Evolutionary conservation across 2,888 invertebrate genomes (phyloP).

Genomic region (Drosophila limbata): DNA sequence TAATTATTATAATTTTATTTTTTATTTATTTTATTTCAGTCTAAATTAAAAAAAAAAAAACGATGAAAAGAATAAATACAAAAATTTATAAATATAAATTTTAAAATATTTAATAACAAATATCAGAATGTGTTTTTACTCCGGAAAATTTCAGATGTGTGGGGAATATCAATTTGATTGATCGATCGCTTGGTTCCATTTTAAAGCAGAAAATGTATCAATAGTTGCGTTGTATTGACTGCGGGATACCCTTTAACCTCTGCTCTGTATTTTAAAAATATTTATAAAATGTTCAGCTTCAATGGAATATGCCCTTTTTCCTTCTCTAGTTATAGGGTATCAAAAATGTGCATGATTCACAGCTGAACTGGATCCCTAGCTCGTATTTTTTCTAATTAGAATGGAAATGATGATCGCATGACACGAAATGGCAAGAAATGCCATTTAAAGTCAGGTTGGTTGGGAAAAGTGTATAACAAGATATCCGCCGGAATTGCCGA

Average conservation of each 20-base stretch:
- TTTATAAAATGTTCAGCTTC: too few species aligned
- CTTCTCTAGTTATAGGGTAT: neutral
- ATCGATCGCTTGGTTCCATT: neutral
- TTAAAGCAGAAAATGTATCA: neutral
- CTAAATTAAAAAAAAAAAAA: conserved; percentile 14
- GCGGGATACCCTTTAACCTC: neutral
- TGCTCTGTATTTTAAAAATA: neutral
- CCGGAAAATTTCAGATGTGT: conserved; percentile 9
- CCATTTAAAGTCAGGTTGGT: conserved; percentile 3
- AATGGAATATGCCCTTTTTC: neutral
- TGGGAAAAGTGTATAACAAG: neutral
- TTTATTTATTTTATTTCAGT: conserved; percentile 23
- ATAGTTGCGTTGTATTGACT: neutral
- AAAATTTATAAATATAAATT: conserved; percentile 25
- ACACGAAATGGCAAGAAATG: conserved; percentile 21
- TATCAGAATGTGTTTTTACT: neutral
- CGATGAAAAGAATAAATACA: conserved; percentile 15
- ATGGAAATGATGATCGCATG: conserved; percentile 23
- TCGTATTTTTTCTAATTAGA: conserved; percentile 6
- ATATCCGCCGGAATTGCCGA: conserved; percentile 31
- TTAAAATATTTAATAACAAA: conserved; percentile 39
- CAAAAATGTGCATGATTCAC: conserved; percentile 5
- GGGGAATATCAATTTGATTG: neutral
- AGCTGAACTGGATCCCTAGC: conserved; percentile 13
- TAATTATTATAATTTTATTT: conserved; percentile 12